phyloP scores from a whole-genome alignment of 1,140 invertebrate species.

The Drosophila sucinea region DNA sequence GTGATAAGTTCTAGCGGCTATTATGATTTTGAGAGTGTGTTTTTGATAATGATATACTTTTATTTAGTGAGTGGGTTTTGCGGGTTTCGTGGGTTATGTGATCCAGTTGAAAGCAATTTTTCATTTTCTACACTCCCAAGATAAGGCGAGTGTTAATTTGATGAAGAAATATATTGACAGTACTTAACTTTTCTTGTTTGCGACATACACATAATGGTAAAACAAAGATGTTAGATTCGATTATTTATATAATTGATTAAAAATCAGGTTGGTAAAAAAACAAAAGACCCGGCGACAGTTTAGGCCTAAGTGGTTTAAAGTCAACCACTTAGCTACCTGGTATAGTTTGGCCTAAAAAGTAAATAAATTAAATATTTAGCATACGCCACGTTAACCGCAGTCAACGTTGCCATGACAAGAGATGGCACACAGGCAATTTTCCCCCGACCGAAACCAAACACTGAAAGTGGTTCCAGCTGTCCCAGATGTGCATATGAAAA shows the following conservation, averaged over 20 bases:
- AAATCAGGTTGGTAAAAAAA: slow-evolving; percentile 22
- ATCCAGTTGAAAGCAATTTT: slow-evolving; percentile 23
- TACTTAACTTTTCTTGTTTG: slow-evolving; percentile 18
- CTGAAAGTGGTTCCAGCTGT: slow-evolving; percentile 2
- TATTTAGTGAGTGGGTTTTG: background rate
- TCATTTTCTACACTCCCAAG: background rate
- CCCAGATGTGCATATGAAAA: slow-evolving; percentile 4
- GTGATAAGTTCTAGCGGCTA: slow-evolving; percentile 38
- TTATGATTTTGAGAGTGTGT: slow-evolving; percentile 40
- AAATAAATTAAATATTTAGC: slow-evolving; percentile 68
- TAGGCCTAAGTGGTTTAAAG: slow-evolving; percentile 27
- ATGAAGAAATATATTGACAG: slow-evolving; percentile 19
- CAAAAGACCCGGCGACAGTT: slow-evolving; percentile 14
- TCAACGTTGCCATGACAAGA: slow-evolving; percentile 12
- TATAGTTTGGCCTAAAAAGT: slow-evolving; percentile 21
- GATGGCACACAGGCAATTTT: slow-evolving; percentile 16
- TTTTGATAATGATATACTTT: slow-evolving; percentile 39
- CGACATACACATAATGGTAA: background rate
- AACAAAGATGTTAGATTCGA: background rate
- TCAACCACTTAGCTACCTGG: slow-evolving; percentile 24
- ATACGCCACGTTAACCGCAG: slow-evolving; percentile 49
- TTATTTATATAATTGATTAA: slow-evolving; percentile 49
- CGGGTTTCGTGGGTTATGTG: slow-evolving; percentile 23
- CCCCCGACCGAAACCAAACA: background rate
- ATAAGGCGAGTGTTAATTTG: background rate